Evolutionary conservation across 2,888 invertebrate genomes (phyloP).

Genomic region (Polymixis lichenea): DNA sequence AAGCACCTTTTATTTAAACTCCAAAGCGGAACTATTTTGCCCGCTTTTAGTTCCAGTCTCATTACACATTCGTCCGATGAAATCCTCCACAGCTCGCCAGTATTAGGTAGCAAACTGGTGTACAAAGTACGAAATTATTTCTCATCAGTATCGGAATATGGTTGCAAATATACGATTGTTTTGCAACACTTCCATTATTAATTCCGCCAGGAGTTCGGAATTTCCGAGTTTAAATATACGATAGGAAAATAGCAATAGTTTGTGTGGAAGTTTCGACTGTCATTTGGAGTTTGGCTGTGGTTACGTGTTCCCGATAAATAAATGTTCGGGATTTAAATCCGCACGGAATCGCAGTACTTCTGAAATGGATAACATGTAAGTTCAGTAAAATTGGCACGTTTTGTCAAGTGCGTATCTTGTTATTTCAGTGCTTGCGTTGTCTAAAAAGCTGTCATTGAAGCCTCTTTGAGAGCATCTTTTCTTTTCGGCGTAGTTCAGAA

Average conservation of each 20-base stretch:
- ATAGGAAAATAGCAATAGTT: constrained; percentile 60
- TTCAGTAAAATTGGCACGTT: constrained; percentile 22
- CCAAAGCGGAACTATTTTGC: background rate
- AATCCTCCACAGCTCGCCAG: constrained; percentile 29
- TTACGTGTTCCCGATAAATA: constrained; percentile 54
- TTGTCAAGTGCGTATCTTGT: constrained; percentile 28
- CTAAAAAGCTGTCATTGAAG: background rate
- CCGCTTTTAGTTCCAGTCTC: constrained; percentile 34
- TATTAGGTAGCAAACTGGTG: constrained; percentile 48
- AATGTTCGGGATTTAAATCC: constrained; percentile 20
- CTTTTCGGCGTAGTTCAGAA: background rate
- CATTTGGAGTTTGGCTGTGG: constrained; percentile 24
- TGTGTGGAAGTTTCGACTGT: constrained; percentile 52
- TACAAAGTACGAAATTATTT: constrained; percentile 60
- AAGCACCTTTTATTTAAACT: constrained; percentile 22
- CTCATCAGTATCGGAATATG: constrained; percentile 63
- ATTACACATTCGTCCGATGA: constrained; percentile 51
- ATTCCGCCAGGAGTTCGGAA: constrained; percentile 52
- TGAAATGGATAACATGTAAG: constrained; percentile 5
- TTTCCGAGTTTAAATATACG: constrained; percentile 58
- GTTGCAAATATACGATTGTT: constrained; percentile 62
- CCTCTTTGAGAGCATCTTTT: background rate
- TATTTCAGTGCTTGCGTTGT: constrained; percentile 19
- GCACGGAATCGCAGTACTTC: constrained; percentile 1
- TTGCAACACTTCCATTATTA: constrained; percentile 61